Base-by-base conservation (phyloP, 2,888 invertebrate genomes). In the Drosophila paucipuncta region DNA sequence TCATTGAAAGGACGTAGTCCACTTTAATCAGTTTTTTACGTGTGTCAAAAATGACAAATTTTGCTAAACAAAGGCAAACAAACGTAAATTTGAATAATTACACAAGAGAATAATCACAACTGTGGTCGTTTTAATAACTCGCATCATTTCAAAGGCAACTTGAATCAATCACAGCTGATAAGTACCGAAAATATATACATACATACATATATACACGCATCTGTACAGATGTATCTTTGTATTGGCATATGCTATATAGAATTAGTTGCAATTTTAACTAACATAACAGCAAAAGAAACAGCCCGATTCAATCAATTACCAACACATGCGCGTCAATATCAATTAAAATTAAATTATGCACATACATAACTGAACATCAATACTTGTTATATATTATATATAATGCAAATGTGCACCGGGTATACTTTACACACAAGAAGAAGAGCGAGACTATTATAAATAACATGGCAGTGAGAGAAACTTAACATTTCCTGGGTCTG, bases 361-460 rank as follows among this genome's bases (percentile, higher is more conserved):
- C 33, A 68, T 33, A 41, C 41, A 55, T 52, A 66, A 35, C n/a
- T 35, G 18, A 11, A 58, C 33, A 50, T 55, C 33, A 62, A 60
- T 49, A 65, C 43, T 28, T 28, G 35, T 53, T 62, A 62, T 62
- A 49, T 62, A 57, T 65, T 61, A 57, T 66, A 62, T 59, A 49
- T 59, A 60, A 62, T 61, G 58, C 18, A 54, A 68, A 33, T 37
- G 7, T 30, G 55, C 62, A 70, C 77, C 77, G 77, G 77, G 78
- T 54, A 68, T 60, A 41, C 53, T 66, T 41, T 54, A 62, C 35
- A 18, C 43, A 43, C 52, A 50, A 33, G 37, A 70, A 43, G 65
- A 65, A 61, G 65, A 64, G 30, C 33, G 10, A 37, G 41, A 66
- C 41, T 54, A 72, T 65, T 30, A 47, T 25, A 30, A 72, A 49